These are phyloP conservation scores for Calliphora vomitoria DNA, from an alignment of 2,888 invertebrate species.

Conservation along the genomic window DNA sequence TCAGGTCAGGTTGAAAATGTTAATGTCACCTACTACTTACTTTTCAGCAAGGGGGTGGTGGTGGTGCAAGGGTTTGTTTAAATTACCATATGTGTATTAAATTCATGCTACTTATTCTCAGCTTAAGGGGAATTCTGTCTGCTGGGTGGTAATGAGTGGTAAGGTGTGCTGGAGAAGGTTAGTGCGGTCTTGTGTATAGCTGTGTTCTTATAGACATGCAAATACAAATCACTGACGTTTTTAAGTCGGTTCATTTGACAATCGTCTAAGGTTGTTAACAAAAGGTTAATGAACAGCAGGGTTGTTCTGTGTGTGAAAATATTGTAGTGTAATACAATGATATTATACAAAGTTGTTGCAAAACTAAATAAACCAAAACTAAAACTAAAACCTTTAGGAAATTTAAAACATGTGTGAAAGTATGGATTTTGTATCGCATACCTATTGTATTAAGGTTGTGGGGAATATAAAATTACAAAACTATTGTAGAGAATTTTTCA, in stretches of 20 bases:
- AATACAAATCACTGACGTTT: slow-evolving; percentile 68
- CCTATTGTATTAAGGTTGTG: too few species aligned
- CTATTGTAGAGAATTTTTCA: too few species aligned
- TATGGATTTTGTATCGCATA: background rate
- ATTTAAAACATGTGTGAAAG: slow-evolving; percentile 66
- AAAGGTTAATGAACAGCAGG: slow-evolving; percentile 71
- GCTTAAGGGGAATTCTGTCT: background rate
- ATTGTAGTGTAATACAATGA: background rate
- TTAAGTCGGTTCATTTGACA: slow-evolving; percentile 67
- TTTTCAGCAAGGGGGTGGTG: background rate
- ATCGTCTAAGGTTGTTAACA: slow-evolving; percentile 61
- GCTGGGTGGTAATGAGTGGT: background rate
- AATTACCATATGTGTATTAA: slow-evolving; percentile 35
- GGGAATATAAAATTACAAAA: too few species aligned
- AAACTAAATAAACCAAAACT: background rate
- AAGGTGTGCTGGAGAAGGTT: slow-evolving; percentile 40
- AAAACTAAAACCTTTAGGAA: slow-evolving; percentile 14
- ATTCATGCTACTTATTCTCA: slow-evolving; percentile 25
- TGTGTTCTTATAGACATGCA: slow-evolving; percentile 50
- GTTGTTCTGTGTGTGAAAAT: slow-evolving; percentile 51
- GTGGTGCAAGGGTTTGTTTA: slow-evolving; percentile 17
- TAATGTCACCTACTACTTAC: slow-evolving; percentile 44
- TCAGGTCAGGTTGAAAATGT: slow-evolving; percentile 69
- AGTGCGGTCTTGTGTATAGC: slow-evolving; percentile 55
- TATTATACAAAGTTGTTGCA: slow-evolving; percentile 38